phyloP scores from a whole-genome alignment of 2,797 vertebrate species.

The Chelon labrosus region DNA sequence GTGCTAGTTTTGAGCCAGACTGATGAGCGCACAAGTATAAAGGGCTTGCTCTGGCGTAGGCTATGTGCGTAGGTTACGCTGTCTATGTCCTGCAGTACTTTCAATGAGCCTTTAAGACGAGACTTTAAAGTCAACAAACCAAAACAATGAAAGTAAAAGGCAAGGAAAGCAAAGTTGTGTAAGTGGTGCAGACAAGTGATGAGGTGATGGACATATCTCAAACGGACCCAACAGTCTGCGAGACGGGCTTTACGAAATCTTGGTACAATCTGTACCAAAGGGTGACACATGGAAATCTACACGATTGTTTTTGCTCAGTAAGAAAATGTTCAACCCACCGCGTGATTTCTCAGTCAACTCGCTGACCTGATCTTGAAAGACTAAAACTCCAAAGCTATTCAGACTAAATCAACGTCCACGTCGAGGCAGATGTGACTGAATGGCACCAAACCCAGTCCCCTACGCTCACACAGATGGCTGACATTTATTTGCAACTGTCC shows the following conservation, averaged over 20 bases:
- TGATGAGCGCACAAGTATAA: too few relatives aligned
- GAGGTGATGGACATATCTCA: neutral
- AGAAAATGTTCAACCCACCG: neutral
- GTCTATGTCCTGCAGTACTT: too few relatives aligned
- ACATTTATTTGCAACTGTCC: constrained; percentile 46
- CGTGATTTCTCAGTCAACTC: constrained; percentile 1
- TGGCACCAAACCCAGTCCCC: constrained; percentile 1
- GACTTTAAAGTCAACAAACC: too few relatives aligned
- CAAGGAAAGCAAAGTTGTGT: too few relatives aligned
- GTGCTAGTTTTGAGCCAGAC: too few relatives aligned
- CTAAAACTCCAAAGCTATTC: neutral
- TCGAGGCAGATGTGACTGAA: constrained; percentile 17
- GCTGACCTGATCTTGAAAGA: constrained; percentile 15
- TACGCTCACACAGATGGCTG: constrained; percentile 44
- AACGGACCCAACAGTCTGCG: neutral
- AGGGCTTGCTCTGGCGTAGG: too few relatives aligned
- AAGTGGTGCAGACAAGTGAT: too few relatives aligned
- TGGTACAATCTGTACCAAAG: neutral
- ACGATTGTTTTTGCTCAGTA: neutral
- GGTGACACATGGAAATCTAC: neutral
- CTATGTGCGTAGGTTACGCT: too few relatives aligned
- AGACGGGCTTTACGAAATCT: neutral
- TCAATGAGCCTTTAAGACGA: too few relatives aligned
- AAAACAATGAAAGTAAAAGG: too few relatives aligned
- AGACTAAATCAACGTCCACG: constrained; percentile 11